Base-by-base conservation (phyloP, 2,797 vertebrate genomes). In the Liasis olivaceus region DNA sequence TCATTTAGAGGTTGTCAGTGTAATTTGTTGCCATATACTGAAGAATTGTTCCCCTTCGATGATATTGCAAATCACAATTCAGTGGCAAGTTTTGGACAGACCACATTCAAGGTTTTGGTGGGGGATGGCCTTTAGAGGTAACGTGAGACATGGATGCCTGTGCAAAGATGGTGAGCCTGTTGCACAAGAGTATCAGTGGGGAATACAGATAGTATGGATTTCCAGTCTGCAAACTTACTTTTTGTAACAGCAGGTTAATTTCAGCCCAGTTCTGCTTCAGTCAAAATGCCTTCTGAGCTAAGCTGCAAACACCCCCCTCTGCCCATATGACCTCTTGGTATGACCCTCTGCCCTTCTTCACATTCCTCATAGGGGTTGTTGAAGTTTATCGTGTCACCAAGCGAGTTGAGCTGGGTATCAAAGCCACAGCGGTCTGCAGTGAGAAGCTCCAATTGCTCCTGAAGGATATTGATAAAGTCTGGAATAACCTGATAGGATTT, bases 401-500 rank as follows among this genome's bases (percentile, higher is more conserved):
- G 91, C 98, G 99, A 1, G 99, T 99, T 92, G 99, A 99, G 95
- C 97, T 99, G 96, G 99, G 99, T 89, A 98, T 99, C 97, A 99
- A 99, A 97, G 99, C 99, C 0, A 99, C 99, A 0, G 99, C 99
- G 0, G 99, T 99, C 64, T 99, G 99, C 93, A 99, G 99, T 0
- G 99, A 99, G 97, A 99, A 99, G 94, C 99, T 99, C 58, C 99
- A 99, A 96, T 98, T 98, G 96, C 97, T 99, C 94, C 97, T 99
- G 94, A 99, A 99, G 97, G 99, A 99, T 97, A 98, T 99, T 85
- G 99, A 98, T 95, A 99, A 98, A 63, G 98, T 99, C 51, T 99
- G 99, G 99, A 99, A 99, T 97, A 99, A 99, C 98, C 97, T 99
- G 15, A 99, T 99, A 24, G 98, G 99, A 97, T 99, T 99, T 97